Percentiles rank a stretch among this genome's conserved stretches.
These are phyloP conservation scores for Sebastes cheni DNA, from an alignment of 2,797 vertebrate genomes.

Conservation along the genomic window DNA sequence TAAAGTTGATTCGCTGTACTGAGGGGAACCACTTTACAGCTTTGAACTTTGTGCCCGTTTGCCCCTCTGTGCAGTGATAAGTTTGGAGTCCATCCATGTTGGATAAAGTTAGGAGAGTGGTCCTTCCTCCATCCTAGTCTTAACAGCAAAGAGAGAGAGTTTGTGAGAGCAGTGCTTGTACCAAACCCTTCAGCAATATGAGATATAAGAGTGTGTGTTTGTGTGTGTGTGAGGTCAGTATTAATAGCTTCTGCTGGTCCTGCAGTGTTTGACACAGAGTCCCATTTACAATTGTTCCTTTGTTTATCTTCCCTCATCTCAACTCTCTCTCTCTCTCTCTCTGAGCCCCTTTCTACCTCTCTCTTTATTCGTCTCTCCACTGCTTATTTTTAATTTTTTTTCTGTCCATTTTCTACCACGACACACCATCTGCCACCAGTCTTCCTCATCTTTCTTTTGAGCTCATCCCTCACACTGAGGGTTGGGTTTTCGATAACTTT, in stretches of 20 bases:
- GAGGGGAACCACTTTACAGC: constrained; percentile 38
- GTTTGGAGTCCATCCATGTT: constrained; percentile 50
- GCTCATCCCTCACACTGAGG: neutral
- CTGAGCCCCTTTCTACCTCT: neutral
- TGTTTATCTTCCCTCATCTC: constrained; percentile 24
- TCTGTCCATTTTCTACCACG: neutral
- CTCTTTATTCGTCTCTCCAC: constrained; percentile 2
- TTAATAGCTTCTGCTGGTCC: constrained; percentile 53
- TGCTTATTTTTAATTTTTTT: neutral
- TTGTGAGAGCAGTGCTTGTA: neutral
- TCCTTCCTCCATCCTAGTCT: constrained; percentile 24
- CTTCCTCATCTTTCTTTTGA: neutral
- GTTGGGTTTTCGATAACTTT: neutral
- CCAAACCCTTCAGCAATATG: constrained; percentile 28
- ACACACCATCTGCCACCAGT: neutral
- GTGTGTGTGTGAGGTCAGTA: constrained; percentile 30
- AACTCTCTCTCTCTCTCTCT: neutral
- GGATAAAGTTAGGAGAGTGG: constrained; percentile 47
- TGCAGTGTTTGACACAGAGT: constrained; percentile 31
- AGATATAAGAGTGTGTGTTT: constrained; percentile 4
- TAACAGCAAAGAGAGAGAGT: neutral
- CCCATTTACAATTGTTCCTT: constrained; percentile 46
- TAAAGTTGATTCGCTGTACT: constrained; percentile 31
- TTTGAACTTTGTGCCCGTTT: constrained; percentile 43
- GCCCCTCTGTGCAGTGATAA: constrained; percentile 32